Percentiles rank a stretch among this genome's conserved stretches.
phyloP scores from a whole-genome alignment of 2,113 vertebrate genomes.

The Anas platyrhynchos region DNA sequence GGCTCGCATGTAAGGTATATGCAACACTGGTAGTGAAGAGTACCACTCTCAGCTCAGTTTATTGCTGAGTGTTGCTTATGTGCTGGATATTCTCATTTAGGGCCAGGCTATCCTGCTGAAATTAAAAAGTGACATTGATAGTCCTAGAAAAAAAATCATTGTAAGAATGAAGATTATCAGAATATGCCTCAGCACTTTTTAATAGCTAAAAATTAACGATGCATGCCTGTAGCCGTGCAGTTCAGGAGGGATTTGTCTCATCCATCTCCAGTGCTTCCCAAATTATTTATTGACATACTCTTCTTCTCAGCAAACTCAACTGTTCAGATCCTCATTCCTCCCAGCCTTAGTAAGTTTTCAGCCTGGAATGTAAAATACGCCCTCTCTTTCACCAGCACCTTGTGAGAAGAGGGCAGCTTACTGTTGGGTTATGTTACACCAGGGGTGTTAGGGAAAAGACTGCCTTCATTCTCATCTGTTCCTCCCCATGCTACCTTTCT shows the following conservation, averaged over 20 bases:
- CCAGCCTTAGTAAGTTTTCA: background rate
- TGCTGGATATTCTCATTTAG: background rate
- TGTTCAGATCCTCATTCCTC: background rate
- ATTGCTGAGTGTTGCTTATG: background rate
- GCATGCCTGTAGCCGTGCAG: background rate
- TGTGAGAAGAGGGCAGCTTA: background rate
- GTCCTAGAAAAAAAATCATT: background rate
- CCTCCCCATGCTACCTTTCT: background rate
- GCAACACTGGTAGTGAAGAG: background rate
- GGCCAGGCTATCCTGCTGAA: background rate
- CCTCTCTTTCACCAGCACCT: background rate
- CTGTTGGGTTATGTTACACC: background rate
- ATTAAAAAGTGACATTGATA: background rate
- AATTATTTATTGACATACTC: slow-evolving; percentile 4
- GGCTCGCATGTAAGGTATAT: background rate
- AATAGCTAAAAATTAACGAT: background rate
- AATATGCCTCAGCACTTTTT: background rate
- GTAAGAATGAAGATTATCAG: background rate
- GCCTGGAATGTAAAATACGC: background rate
- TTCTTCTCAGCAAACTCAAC: background rate
- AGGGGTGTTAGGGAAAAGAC: background rate
- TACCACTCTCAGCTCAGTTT: background rate
- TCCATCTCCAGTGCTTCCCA: background rate
- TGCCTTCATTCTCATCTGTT: rapidly evolving
- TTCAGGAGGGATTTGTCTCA: slow-evolving; percentile 4